phyloP scores from a whole-genome alignment of 92 coral and sea anemone species.

The Paramuricea clavata region DNA sequence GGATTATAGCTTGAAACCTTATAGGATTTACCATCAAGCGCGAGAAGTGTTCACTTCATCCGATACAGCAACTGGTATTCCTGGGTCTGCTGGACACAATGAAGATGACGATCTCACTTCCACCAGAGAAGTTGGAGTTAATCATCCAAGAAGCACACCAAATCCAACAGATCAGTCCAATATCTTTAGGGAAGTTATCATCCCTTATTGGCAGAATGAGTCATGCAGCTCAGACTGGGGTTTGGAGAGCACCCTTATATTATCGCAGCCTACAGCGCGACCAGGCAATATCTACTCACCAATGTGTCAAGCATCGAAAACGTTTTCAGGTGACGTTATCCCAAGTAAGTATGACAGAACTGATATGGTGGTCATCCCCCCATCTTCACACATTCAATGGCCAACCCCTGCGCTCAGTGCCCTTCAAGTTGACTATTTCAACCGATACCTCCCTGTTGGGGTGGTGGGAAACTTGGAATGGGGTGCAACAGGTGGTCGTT shows the following conservation, averaged over 20 bases:
- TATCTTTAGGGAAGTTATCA: conserved; percentile 48
- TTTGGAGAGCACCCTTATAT: conserved; percentile 58
- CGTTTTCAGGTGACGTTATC: conserved; percentile 22
- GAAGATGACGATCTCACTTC: conserved; percentile 45
- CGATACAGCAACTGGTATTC: conserved; percentile 54
- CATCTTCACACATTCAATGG: conserved; percentile 27
- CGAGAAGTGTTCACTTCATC: conserved; percentile 57
- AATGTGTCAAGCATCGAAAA: too few relatives aligned
- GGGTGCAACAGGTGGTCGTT: conserved; percentile 58
- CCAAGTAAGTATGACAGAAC: conserved; percentile 43
- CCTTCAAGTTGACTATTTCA: conserved; percentile 47
- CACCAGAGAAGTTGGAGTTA: conserved; percentile 22
- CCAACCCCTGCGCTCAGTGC: conserved; percentile 34
- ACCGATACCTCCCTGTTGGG: conserved; percentile 58
- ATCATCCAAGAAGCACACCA: conserved; percentile 16
- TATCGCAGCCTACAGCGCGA: conserved; percentile 59
- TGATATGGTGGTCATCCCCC: conserved; percentile 62
- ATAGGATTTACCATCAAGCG: conserved; percentile 55
- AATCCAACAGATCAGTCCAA: conserved; percentile 6
- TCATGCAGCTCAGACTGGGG: conserved; percentile 66
- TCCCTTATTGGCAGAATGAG: conserved; percentile 68
- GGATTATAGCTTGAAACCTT: too few relatives aligned
- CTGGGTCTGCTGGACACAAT: conserved; percentile 47
- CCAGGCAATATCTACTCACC: conserved; percentile 22
- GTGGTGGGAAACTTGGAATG: conserved; percentile 62